phyloP scores from a whole-genome alignment of 2,888 invertebrate genomes.

The Prosapia bicincta region DNA sequence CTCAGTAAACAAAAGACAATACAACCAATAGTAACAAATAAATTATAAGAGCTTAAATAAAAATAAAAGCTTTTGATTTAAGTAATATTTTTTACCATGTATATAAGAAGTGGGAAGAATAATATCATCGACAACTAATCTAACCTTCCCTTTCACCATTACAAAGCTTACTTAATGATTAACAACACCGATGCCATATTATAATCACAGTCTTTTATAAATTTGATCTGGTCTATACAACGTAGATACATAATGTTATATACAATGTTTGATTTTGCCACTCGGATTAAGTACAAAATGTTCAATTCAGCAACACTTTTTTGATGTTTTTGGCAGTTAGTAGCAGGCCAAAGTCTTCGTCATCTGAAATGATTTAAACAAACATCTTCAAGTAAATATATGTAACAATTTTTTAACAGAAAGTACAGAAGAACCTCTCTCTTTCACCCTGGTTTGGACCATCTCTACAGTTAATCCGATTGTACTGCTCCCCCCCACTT shows the following conservation, averaged over 20 bases:
- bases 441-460: no score
- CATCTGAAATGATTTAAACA: no score
- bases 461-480: no score
- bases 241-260: background rate
- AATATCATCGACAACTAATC: background rate
- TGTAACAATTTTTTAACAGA: no score
- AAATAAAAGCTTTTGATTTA: background rate
- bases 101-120: background rate
- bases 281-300: background rate
- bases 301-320: background rate
- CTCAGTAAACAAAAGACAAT: background rate
- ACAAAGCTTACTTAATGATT: background rate
- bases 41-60: background rate
- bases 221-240: background rate
- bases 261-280: background rate
- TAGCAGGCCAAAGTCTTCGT: background rate
- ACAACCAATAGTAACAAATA: background rate
- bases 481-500: no score
- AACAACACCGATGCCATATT: constrained; percentile 2
- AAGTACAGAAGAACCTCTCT: no score
- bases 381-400: no score
- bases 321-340: background rate
- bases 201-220: background rate
- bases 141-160: background rate
- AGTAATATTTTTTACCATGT: background rate